Base-by-base conservation (phyloP, 2,888 invertebrate species). In the Serripes groenlandicus region DNA sequence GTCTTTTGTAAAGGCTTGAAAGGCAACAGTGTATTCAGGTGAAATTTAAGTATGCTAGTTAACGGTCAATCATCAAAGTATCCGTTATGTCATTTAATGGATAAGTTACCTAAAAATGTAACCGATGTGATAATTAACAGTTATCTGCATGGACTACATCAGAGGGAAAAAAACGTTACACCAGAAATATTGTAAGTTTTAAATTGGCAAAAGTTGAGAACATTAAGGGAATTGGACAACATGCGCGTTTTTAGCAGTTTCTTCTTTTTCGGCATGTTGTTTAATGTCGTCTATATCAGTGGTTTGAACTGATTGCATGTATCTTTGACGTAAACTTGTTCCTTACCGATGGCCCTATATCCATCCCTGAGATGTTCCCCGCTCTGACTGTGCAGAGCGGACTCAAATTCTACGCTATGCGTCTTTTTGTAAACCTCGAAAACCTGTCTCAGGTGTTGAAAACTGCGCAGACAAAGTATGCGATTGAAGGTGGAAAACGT, bases 401-500 rank as follows among this genome's bases (percentile, higher is more conserved):
- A 11, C 23, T 56, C 56, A 56, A 56, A 23, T 9, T n/a, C 28
- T 23, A 56, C 23, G 3, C 23, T 5, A 11, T 56, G 28, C 2
- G n/a, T 23, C 18, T 56, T 56, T 26, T 21, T 11, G 66, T 66
- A 66, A 7, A 23, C 35, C 42, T n/a, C 28, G 28, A n/a, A 42
- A 3, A 66, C 66, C n/a, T 28, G 26, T 9, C 28, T n/a, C 18
- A 66, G 5, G 28, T 66, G 66, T 7, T 35, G 28, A 11, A 37
- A 66, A 42, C 66, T 66, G 23, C 66, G n/a, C 66, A 37, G 42
- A 37, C 66, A 66, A 0, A 66, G 42, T 5, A 66, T 66, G 2
- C 66, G 37, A 28, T 66, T 66, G 28, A 66, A 66, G 21, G 66
- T 42, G 42, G 34, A 66, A 30, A 66, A 66, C n/a, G 28, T 35